Evolutionary conservation across 2,797 vertebrate species (phyloP), one percentile per base, ranked within the genome.

Genomic region (Helostoma temminkii): DNA sequence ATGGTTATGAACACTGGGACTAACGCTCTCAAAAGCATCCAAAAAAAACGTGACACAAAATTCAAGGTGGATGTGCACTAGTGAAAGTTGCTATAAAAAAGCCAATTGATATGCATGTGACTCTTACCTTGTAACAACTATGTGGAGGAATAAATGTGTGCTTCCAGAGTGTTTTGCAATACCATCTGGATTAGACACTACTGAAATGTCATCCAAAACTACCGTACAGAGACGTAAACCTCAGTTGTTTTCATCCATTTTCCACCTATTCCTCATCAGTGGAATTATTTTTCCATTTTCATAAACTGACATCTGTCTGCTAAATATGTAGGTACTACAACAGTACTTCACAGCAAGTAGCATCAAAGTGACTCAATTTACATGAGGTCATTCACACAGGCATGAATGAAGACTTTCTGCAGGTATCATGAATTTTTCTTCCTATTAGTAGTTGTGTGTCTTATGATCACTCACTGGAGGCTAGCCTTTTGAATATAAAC

Each of bases 381-480:
- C 26, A 56, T 11, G 30, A 61, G 56, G 69, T 80, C 76, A 83
- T 75, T 61, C 53, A 81, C 48, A 45, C 47, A 11, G 56, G 70
- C 67, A 49, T 59, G 59, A 56, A 53, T 52, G 48, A 66, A 73
- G 28, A 64, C 43, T 71, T 76, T 73, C 54, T 65, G 32, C 26
- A 26, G 36, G 48, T 56, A 37, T 61, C 30, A 9, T 47, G 48
- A 12, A 19, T 66, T 43, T 56, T 43, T 46, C 26, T 55, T 52
- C 26, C 70, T 14, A 37, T 60, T 19, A 46, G 47, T 56, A 66
- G 16, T 42, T 34, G 39, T 19, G 22, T 19, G 56, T 55, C 52
- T 70, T 39, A 5, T 79, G 55, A 48, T 56, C 53, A 60, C 43
- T 60, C 76, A 70, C 74, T 80, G 67, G 55, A 80, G 53, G 54